Base-by-base conservation (phyloP, 2,888 invertebrate species). In the Rhamnusium bicolor region DNA sequence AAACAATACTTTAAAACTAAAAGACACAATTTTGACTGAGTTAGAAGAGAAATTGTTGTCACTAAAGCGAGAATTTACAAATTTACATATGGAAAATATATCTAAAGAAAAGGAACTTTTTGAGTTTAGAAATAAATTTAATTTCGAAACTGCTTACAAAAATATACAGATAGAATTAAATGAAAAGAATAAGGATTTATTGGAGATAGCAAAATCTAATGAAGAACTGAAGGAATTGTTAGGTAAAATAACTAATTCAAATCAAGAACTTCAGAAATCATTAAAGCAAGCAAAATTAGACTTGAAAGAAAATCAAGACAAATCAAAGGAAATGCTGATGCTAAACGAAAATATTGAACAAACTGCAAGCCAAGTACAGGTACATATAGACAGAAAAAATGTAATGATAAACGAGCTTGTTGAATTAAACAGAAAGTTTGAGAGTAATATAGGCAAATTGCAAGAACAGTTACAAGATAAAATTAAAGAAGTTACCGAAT, bases 111-210 rank as follows among this genome's bases (percentile, higher is more conserved):
- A 68, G 29, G 53, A 73, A 61, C 16, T 73, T 8, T 16, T 6
- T 18, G 56, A 72, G 32, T 14, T 58, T 14, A 66, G 54, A 32
- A 71, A 53, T 12, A 70, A 72, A 21, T 73, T 77, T 27, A 72
- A 74, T 32, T 77, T 77, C 29, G 75, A 77, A 67, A 1, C 62
- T 6, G 72, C 75, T 2, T 77, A 62, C 53, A 77, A 75, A 66
- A 71, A 56, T 1, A 49, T 72, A 18, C 73, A 77, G 49, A 53
- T 56, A 8, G 75, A 77, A 54, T 61, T 72, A 29, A 63, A 61
- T 14, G 72, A 75, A 16, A 75, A 61, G 60, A 69, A 67, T 8
- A 12, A 49, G 5, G 63, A 70, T 54, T 14, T 73, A 8, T 47
- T 56, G 1, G 54, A 75, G 21, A 19, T 75, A 18, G 32, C 51